Evolutionary conservation across 2,797 vertebrate genomes (phyloP).

Genomic region (Etheostoma nigrum): DNA sequence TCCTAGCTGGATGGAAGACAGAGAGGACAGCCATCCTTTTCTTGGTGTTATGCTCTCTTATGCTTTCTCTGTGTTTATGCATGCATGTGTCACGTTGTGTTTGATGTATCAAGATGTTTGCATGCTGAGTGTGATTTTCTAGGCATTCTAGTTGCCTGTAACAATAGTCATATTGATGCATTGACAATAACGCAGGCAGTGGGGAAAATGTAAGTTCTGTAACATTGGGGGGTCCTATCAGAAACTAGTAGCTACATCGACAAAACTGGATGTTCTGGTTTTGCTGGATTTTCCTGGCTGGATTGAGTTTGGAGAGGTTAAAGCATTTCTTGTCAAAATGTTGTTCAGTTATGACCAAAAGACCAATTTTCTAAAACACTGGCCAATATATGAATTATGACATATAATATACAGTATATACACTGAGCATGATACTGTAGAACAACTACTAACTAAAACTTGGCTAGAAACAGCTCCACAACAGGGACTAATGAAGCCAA

Average conservation of each 20-base stretch:
- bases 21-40: constrained; percentile 31
- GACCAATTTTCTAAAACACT: neutral
- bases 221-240: neutral
- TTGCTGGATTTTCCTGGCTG: neutral
- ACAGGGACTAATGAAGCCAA: neutral
- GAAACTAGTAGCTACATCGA: neutral
- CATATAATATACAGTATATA: neutral
- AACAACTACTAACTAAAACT: neutral
- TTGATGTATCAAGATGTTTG: constrained; percentile 3
- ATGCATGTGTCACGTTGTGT: neutral
- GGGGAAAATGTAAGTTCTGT: neutral
- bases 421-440: neutral
- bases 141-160: neutral
- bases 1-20: constrained; percentile 20
- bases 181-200: neutral
- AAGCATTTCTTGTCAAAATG: neutral
- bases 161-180: neutral
- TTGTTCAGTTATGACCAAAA: neutral
- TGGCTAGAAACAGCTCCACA: neutral
- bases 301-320: neutral
- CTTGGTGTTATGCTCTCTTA: constrained; percentile 17
- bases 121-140: neutral
- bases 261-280: neutral
- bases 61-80: constrained; percentile 1
- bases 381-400: neutral